Base-by-base conservation (phyloP, 2,888 invertebrate genomes). In the Idaea straminata region DNA sequence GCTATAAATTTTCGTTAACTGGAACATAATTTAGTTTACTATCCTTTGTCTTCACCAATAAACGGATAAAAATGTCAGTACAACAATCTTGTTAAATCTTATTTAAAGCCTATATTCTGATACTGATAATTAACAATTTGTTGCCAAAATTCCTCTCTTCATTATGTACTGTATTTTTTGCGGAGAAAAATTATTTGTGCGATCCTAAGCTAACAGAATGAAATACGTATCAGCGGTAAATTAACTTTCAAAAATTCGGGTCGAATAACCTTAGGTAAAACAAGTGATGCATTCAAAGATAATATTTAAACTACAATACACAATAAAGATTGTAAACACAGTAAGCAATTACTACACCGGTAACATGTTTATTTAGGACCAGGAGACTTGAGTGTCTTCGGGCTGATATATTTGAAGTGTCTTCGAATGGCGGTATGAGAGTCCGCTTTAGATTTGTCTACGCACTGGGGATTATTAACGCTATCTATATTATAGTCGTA, bases 351-450 rank as follows among this genome's bases (percentile, higher is more conserved):
- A 92, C 89, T 86, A 85, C 85, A 83, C 83, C 81, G 83, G 86
- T 87, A 88, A 91, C 91, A 91, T 92, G 89, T 92, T 92, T 92
- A 84, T 83, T 92, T 92, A 92, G 92, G 92, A 92, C 91, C 84
- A 87, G 87, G 88, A 85, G 86, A 89, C 88, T 89, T 88, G 89
- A 92, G 91, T 91, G 89, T 88, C 85, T 90, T 89, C 88, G 83
- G 85, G 86, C 89, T 83, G 85, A 87, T 88, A 86, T 88, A 86
- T 90, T 88, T 88, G 83, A 87, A 84, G 87, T 83, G 86, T 86
- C 84, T 83, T 86, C 83, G 80, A 76, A 78, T 77, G 77, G 72
- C 71, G 71, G 71, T 71, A 68, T 72, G 69, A 66, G 66, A 70
- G 69, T 59, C 36, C 59, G 25, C 57, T 64, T 62, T 16, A 57